phyloP scores from a whole-genome alignment of 2,888 invertebrate genomes.

The Chaetogeoica ovagalla region DNA sequence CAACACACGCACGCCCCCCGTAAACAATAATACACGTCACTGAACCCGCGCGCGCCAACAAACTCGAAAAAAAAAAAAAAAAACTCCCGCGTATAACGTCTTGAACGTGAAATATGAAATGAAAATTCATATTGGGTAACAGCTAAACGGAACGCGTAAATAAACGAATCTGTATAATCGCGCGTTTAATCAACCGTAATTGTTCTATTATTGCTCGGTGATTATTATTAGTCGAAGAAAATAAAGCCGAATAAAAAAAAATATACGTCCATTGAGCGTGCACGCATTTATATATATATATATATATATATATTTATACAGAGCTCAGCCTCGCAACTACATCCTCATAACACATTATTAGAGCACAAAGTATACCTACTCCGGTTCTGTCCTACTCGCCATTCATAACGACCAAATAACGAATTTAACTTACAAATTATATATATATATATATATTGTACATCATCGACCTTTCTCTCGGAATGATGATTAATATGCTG shows the following conservation, averaged over 20 bases:
- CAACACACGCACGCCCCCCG: too few relatives aligned
- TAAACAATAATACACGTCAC: too few relatives aligned
- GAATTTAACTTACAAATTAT: constrained; percentile 4
- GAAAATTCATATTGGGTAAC: background rate
- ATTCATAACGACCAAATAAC: constrained; percentile 24
- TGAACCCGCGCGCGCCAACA: too few relatives aligned
- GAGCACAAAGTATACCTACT: constrained; percentile 17
- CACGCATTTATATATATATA: background rate
- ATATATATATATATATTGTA: background rate
- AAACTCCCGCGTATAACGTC: too few relatives aligned
- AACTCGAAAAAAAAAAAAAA: too few relatives aligned
- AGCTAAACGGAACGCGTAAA: background rate
- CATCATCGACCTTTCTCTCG: constrained; percentile 19
- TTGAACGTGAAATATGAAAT: too few relatives aligned
- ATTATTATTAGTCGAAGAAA: background rate
- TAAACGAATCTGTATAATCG: background rate
- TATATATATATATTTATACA: too few relatives aligned
- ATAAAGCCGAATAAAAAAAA: background rate
- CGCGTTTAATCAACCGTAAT: background rate
- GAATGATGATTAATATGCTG: constrained; percentile 5
- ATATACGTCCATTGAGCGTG: background rate
- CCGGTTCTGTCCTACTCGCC: background rate
- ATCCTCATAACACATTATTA: constrained; percentile 13
- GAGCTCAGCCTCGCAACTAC: background rate
- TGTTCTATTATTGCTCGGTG: background rate